Evolutionary conservation across 2,797 vertebrate species (phyloP).

Genomic region (Leptatherina wallacei): DNA sequence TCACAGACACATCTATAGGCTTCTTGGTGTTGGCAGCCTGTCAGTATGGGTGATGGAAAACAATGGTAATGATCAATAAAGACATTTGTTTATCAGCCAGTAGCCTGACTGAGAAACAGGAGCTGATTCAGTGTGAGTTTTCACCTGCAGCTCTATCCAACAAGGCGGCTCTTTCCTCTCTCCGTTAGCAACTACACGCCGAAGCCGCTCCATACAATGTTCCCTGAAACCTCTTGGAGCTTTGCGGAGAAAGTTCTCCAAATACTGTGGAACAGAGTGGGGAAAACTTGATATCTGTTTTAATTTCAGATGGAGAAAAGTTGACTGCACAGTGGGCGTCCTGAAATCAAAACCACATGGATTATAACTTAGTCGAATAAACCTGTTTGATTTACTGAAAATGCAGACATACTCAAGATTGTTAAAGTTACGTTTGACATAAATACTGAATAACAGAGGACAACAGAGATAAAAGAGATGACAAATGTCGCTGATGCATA

Average conservation of each 20-base stretch:
- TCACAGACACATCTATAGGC: constrained; percentile 82
- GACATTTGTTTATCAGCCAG: not conserved
- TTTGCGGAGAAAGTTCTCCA: constrained; percentile 86
- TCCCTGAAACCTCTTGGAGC: constrained; percentile 83
- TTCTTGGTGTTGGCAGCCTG: constrained; percentile 90
- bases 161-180: constrained; percentile 89
- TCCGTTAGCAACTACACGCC: constrained; percentile 86
- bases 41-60: constrained; percentile 1
- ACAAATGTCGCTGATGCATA: no score
- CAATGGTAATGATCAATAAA: not conserved
- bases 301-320: not conserved
- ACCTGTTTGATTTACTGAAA: not conserved
- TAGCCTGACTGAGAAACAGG: not conserved
- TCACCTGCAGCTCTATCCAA: constrained; percentile 92
- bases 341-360: not conserved
- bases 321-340: not conserved
- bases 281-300: rapidly evolving
- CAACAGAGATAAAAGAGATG: no score
- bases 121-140: not conserved
- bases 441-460: no score
- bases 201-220: constrained; percentile 87
- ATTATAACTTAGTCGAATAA: not conserved
- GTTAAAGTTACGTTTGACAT: no score
- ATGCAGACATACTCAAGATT: not conserved
- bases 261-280: constrained; percentile 79